Base-by-base conservation (phyloP, 2,888 invertebrate genomes). In the Neoscelio sp. region DNA sequence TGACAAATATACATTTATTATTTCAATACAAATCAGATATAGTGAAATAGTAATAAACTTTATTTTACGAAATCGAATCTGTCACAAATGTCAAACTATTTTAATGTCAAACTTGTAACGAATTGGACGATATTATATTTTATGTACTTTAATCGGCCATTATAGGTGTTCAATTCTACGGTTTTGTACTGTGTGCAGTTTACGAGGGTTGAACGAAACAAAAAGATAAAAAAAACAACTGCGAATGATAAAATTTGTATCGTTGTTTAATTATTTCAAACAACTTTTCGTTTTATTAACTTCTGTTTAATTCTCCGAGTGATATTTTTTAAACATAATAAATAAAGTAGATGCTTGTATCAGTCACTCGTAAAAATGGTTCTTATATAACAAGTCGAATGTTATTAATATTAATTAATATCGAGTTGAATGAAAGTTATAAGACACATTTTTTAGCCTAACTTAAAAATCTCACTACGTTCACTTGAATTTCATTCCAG, bases 111-210 rank as follows among this genome's bases (percentile, higher is more conserved):
- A 15, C 50, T 33, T 33, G 50, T 52, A 52, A 52, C 33, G 18
- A 52, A 17, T 42, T 54, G 35, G 23, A 38, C 38, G 23, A 40
- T 8, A 56, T 40, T 20, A 35, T 6, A 52, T 12, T 28, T 44
- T 7, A 20, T 23, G 12, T 23, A 46, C 2, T 4, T n/a, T 46
- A 56, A 83, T 83, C 73, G 84, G 75, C 82, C 83, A 78, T 84
- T 79, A 12, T 6, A 83, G 79, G 82, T 83, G 81, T 83, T 83
- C 82, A 84, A 82, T 82, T 81, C 30, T 15, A 65, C 44, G 44
- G 71, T 71, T 62, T 42, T 50, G 42, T 26, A 58, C 44, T 30
- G 35, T 26, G 20, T 42, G 23, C 38, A 13, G 38, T 35, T 38
- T 12, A 13, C 38, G 12, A 38, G 23, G 20, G 18, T 54, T 35